phyloP scores from a whole-genome alignment of 2,797 vertebrate species.

The Harpagifer antarcticus region DNA sequence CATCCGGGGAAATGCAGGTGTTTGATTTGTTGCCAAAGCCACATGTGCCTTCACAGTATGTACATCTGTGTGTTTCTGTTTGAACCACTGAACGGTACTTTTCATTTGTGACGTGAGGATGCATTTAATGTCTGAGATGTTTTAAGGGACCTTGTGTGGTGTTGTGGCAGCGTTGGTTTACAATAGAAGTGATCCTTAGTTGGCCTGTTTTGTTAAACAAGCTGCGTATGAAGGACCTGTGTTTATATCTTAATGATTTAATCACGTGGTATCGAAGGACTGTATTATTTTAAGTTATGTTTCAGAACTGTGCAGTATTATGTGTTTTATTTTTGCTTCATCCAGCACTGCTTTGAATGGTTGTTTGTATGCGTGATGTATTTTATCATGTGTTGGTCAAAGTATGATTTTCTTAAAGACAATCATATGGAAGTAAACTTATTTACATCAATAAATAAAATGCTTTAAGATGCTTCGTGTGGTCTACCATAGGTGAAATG shows the following conservation, averaged over 20 bases:
- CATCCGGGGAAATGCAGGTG: conserved; percentile 28
- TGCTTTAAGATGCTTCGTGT: conserved; percentile 50
- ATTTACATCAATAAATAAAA: conserved; percentile 58
- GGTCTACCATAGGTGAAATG: conserved; percentile 20
- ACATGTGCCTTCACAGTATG: conserved; percentile 62
- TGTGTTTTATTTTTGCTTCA: conserved; percentile 36
- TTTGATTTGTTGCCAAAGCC: conserved; percentile 61
- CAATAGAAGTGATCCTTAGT: conserved; percentile 41
- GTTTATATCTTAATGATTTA: conserved; percentile 52
- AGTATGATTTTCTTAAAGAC: conserved; percentile 56
- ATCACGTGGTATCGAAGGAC: conserved; percentile 49
- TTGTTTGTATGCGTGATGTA: conserved; percentile 45
- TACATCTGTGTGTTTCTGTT: conserved; percentile 44
- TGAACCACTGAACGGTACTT: conserved; percentile 70
- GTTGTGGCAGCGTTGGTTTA: conserved; percentile 45
- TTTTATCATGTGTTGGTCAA: conserved; percentile 41
- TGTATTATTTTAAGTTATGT: conserved; percentile 73
- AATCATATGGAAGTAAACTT: conserved; percentile 60
- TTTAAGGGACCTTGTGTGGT: conserved; percentile 41
- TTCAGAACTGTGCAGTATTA: conserved; percentile 73
- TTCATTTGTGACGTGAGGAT: conserved; percentile 36
- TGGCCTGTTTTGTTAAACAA: conserved; percentile 38
- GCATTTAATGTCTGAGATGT: conserved; percentile 29
- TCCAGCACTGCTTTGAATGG: conserved; percentile 54
- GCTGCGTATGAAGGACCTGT: conserved; percentile 47